Conservation (phyloP, 1,140 invertebrate genomes). For the Pseudoatta argentina region DNA sequence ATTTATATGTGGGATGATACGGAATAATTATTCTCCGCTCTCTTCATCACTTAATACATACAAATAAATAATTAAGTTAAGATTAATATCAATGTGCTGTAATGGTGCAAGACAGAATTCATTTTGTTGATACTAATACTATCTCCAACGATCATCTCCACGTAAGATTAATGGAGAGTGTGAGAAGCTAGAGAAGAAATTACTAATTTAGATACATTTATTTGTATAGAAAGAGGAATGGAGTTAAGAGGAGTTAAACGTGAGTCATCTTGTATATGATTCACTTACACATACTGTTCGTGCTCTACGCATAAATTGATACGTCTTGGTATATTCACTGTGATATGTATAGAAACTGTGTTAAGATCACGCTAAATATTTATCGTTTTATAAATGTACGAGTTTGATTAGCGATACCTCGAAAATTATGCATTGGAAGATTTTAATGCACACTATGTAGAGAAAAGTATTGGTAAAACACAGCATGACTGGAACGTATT, state of each 20-base stretch:
- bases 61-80: slow-evolving; percentile 19
- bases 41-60: background rate
- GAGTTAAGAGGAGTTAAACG: background rate
- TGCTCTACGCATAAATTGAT: slow-evolving; percentile 15
- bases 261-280: slow-evolving; percentile 34
- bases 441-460: slow-evolving; percentile 20
- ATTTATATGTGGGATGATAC: background rate
- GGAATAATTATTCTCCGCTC: slow-evolving; percentile 19
- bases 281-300: slow-evolving; percentile 19
- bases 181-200: background rate
- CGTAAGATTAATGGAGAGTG: background rate
- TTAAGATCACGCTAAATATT: slow-evolving; percentile 58
- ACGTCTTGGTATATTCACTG: slow-evolving; percentile 63
- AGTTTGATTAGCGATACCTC: slow-evolving; percentile 27
- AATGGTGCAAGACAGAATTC: background rate
- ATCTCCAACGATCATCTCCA: background rate
- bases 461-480: slow-evolving; percentile 21
- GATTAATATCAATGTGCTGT: background rate
- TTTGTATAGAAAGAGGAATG: slow-evolving; percentile 6
- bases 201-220: background rate
- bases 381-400: slow-evolving; percentile 26
- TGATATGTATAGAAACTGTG: slow-evolving; percentile 68
- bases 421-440: slow-evolving; percentile 31
- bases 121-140: slow-evolving; percentile 1
- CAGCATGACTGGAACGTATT: slow-evolving; percentile 28